phyloP scores from a whole-genome alignment of 1,140 invertebrate species.

The Trissolcus basalis region DNA sequence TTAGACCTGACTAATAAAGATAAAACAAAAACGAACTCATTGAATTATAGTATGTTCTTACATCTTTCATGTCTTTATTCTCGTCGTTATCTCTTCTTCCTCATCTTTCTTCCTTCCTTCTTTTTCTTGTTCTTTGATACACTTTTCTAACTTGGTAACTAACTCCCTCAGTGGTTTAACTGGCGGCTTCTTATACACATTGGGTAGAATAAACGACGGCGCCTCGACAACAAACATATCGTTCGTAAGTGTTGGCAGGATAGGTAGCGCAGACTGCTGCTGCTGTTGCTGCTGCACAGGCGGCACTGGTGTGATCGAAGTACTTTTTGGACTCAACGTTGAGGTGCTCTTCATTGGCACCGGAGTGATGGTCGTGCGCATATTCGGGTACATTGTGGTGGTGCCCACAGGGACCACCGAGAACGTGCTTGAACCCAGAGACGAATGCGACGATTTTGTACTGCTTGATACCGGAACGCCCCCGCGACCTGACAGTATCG shows the following conservation, averaged over 20 bases:
- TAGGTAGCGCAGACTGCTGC: conserved; percentile 70
- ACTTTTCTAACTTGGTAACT: conserved; percentile 81
- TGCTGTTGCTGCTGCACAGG: conserved; percentile 62
- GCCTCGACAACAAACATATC: conserved; percentile 94
- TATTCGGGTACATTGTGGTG: conserved; percentile 79
- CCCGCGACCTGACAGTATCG: conserved; percentile 81
- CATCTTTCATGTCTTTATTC: conserved; percentile 67
- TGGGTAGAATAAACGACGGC: conserved; percentile 93
- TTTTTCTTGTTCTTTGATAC: conserved; percentile 78
- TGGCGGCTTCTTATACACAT: conserved; percentile 93
- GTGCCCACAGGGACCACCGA: conserved; percentile 76
- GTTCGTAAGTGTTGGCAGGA: conserved; percentile 87
- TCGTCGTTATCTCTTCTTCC: conserved; percentile 64
- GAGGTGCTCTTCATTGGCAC: conserved; percentile 73
- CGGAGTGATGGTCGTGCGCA: conserved; percentile 79
- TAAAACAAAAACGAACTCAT: too few species aligned
- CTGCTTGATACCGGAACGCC: conserved; percentile 77
- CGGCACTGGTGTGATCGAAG: conserved; percentile 62
- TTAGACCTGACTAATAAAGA: not conserved
- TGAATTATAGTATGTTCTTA: conserved; percentile 32
- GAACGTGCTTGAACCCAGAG: conserved; percentile 69
- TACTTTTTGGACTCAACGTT: conserved; percentile 60
- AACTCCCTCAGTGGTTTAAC: conserved; percentile 86
- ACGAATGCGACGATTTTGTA: conserved; percentile 62
- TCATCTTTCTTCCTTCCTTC: conserved; percentile 69